phyloP scores from a whole-genome alignment of 2,113 vertebrate species.

The Diphyllodes magnificus region DNA sequence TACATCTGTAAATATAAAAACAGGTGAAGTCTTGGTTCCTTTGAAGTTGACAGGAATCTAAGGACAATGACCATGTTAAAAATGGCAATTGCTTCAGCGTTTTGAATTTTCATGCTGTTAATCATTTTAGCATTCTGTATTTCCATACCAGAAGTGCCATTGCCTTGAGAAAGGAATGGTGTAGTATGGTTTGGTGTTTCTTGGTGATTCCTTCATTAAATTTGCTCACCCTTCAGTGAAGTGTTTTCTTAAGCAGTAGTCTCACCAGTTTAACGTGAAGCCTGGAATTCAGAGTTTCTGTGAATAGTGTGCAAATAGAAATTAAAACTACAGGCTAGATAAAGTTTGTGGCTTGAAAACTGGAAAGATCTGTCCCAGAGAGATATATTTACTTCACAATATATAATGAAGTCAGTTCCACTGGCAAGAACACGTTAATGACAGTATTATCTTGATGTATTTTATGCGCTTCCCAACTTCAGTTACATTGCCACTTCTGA shows the following conservation, averaged over 20 bases:
- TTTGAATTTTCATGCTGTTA: not conserved
- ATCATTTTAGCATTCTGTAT: not conserved
- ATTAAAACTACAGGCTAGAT: not conserved
- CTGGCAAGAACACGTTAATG: not conserved
- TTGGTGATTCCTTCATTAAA: not conserved
- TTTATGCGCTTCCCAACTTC: not conserved
- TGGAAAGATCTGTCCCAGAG: not conserved
- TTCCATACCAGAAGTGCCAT: not conserved
- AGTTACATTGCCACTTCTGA: not conserved
- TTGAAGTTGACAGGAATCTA: not conserved
- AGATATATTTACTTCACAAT: not conserved
- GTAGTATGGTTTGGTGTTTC: not conserved
- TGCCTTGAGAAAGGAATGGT: not conserved
- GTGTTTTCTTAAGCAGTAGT: not conserved
- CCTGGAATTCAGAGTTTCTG: not conserved
- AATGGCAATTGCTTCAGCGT: not conserved
- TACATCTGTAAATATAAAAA: not conserved
- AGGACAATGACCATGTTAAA: not conserved
- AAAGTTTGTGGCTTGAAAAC: not conserved
- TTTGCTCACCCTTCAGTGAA: not conserved
- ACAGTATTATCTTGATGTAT: not conserved
- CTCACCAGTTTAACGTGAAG: not conserved
- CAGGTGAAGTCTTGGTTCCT: not conserved
- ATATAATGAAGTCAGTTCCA: not conserved
- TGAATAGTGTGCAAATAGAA: not conserved